Evolutionary conservation across 2,888 invertebrate genomes (phyloP).

Genomic region (Diarsia dahlii): DNA sequence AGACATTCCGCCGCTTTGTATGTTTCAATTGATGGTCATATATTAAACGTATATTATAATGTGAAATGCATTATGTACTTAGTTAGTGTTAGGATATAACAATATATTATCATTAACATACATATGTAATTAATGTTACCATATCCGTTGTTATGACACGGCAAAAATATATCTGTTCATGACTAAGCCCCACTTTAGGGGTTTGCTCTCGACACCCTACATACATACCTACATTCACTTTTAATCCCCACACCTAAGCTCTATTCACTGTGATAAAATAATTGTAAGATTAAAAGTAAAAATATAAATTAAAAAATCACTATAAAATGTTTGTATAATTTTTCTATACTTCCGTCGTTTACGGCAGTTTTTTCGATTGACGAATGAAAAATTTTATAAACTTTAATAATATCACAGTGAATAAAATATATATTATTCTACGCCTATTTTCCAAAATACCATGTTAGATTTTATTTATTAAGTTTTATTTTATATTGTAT

Average conservation of each 20-base stretch:
- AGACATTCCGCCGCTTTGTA: slow-evolving; percentile 72
- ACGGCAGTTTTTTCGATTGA: slow-evolving; percentile 56
- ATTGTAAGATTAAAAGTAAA: slow-evolving; percentile 65
- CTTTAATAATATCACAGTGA: slow-evolving; percentile 80
- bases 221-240: slow-evolving; percentile 39
- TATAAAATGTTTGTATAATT: slow-evolving; percentile 60
- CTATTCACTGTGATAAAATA: slow-evolving; percentile 85
- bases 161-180: slow-evolving; percentile 53
- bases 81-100: slow-evolving; percentile 72
- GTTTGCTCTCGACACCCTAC: slow-evolving; percentile 48
- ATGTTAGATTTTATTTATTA: slow-evolving; percentile 49
- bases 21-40: slow-evolving; percentile 63
- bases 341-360: slow-evolving; percentile 58
- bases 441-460: slow-evolving; percentile 58
- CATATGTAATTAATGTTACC: slow-evolving; percentile 62
- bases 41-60: slow-evolving; percentile 58
- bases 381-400: slow-evolving; percentile 57
- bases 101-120: slow-evolving; percentile 71
- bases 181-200: slow-evolving; percentile 50
- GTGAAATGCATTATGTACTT: slow-evolving; percentile 57
- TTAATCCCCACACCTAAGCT: slow-evolving; percentile 70
- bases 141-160: slow-evolving; percentile 65
- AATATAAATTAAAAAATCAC: slow-evolving; percentile 64
- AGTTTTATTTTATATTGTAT: slow-evolving; percentile 48
- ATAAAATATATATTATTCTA: slow-evolving; percentile 68